Evolutionary conservation across 2,113 vertebrate genomes (phyloP).

Genomic region (Acrocephalus arundinaceus): DNA sequence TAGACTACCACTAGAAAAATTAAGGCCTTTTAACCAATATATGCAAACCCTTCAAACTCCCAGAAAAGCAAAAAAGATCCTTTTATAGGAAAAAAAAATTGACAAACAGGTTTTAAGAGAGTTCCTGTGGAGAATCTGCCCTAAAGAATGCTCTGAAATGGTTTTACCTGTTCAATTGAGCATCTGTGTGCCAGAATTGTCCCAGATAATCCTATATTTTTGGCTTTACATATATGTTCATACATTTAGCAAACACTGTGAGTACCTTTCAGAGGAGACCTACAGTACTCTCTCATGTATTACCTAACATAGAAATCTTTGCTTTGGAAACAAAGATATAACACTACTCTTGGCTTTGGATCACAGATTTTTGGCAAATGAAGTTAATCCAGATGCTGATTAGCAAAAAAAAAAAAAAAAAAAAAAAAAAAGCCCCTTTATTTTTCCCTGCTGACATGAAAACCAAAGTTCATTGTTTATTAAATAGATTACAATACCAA

Average conservation of each 20-base stretch:
- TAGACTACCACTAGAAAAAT: background rate
- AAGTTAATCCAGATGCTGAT: background rate
- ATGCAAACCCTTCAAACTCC: background rate
- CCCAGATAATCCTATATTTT: background rate
- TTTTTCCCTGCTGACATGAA: background rate
- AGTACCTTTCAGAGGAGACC: background rate
- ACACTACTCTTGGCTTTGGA: background rate
- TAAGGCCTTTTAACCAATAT: background rate
- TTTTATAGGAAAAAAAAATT: background rate
- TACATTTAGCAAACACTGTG: background rate
- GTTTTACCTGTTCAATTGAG: background rate
- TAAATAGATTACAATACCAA: background rate
- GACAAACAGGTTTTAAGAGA: background rate
- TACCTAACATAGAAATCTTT: background rate
- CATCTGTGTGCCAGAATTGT: background rate
- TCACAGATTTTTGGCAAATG: background rate
- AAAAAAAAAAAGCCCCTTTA: fast-evolving
- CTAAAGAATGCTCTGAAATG: background rate
- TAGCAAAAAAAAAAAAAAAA: background rate
- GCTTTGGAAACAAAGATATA: background rate
- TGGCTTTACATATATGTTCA: background rate
- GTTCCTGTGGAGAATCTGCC: background rate
- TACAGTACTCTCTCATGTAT: background rate
- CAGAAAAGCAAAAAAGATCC: background rate
- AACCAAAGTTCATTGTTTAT: constrained; percentile 16